Evolutionary conservation across 2,113 vertebrate genomes (phyloP), one percentile per base, ranked within the genome.

Genomic region (Callipepla squamata): DNA sequence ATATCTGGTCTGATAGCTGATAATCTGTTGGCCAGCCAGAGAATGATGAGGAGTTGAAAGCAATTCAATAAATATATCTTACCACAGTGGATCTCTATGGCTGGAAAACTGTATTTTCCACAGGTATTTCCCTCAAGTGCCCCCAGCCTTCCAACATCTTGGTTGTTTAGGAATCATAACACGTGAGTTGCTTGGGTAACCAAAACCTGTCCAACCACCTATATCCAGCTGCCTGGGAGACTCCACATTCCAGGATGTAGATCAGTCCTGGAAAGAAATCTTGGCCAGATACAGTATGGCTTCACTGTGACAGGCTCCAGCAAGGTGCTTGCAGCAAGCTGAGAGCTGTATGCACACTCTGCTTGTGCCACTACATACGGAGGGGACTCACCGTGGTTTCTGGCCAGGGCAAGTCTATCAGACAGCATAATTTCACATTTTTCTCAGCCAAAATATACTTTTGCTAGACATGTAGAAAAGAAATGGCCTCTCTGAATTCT

Each of bases 91-190:
- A 53, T 78, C 57, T 88, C 44, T 63, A 66, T 83, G 80, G 67
- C 59, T 95, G 80, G 79, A 93, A 94, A 82, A 79, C 16, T 18
- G 47, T 94, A 28, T 86, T 93, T 90, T 91, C 83, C 91, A 62
- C 47, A 94, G 85, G 44, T 5, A 58, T 89, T 95, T 82, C 32
- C 34, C 72, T 82, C 34, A 78, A 88, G 63, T 63, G 47, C 82
- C 48, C 79, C 51, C 72, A 89, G 72, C 74, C 87, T 96, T 94
- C 83, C 88, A 95, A 72, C 11, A 63, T 95, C 89, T 90, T 72
- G 28, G 25, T 51, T 97, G 90, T 96, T 97, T 97, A 91, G 91
- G 94, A 96, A 96, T 94, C 92, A 96, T 80, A 97, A 95, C 84
- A 96, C 30, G 25, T 2, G 12, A 61, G 95, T 96, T 97, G 84